Evolutionary conservation across 2,113 vertebrate genomes (phyloP).

Genomic region (Neomonachus schauinslandi): DNA sequence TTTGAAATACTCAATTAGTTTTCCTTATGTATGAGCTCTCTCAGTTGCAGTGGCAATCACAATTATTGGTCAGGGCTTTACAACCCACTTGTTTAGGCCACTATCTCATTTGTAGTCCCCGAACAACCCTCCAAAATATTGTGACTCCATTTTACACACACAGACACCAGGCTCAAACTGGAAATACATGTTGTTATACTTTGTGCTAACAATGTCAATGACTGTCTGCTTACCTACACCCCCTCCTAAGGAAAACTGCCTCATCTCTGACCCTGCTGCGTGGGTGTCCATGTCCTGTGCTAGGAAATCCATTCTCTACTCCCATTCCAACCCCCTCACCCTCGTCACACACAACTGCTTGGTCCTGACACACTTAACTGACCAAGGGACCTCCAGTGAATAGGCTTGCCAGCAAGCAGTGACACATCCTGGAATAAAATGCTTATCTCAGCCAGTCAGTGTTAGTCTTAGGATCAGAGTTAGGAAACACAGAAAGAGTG

Average conservation of each 20-base stretch:
- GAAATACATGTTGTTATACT: background rate
- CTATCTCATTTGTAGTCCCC: background rate
- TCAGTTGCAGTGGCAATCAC: background rate
- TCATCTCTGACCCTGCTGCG: background rate
- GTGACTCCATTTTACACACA: background rate
- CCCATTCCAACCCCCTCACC: background rate
- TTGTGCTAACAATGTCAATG: background rate
- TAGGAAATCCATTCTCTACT: background rate
- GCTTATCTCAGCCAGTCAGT: background rate
- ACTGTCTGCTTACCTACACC: background rate
- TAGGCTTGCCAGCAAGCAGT: background rate
- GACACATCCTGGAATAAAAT: background rate
- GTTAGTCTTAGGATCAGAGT: background rate
- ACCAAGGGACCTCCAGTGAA: background rate
- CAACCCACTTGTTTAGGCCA: background rate
- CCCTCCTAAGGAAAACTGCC: background rate
- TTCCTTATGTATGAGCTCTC: background rate
- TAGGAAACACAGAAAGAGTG: background rate
- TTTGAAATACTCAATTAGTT: background rate
- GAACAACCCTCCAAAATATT: background rate
- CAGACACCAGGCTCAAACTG: background rate
- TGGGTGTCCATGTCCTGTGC: too few relatives aligned
- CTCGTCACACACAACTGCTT: background rate
- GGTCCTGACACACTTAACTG: background rate
- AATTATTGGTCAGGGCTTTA: background rate